phyloP scores from a whole-genome alignment of 2,797 vertebrate species.

The Manis crassicaudata region DNA sequence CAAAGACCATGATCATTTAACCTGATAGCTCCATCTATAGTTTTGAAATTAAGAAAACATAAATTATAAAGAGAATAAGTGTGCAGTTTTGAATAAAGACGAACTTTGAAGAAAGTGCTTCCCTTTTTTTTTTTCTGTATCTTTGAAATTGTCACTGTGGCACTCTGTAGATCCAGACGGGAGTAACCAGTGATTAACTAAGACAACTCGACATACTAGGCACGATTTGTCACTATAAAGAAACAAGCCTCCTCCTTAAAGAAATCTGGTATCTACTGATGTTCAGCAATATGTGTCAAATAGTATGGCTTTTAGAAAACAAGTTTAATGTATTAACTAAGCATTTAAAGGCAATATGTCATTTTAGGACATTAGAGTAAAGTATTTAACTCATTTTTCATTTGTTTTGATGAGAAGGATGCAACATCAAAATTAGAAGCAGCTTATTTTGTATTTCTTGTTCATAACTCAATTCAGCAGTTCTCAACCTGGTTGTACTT shows the following conservation, averaged over 20 bases:
- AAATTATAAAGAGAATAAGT: background rate
- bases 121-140: background rate
- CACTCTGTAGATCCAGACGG: background rate
- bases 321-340: background rate
- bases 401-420: background rate
- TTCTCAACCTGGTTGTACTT: constrained; percentile 34
- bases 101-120: constrained; percentile 12
- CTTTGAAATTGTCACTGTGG: constrained; percentile 17
- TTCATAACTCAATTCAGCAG: constrained; percentile 18
- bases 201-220: background rate
- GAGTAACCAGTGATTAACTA: background rate
- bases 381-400: constrained; percentile 33
- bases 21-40: background rate
- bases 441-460: constrained; percentile 24
- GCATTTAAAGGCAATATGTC: background rate
- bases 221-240: background rate
- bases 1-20: background rate
- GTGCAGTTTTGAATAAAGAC: constrained; percentile 33
- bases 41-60: constrained; percentile 51
- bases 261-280: background rate
- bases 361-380: background rate
- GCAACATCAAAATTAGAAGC: constrained; percentile 48
- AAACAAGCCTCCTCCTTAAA: background rate
- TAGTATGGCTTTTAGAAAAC: background rate
- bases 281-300: background rate